Percentiles rank a stretch among this genome's conserved stretches.
Evolutionary conservation across 92 coral and sea anemone species (phyloP).

Genomic region (Heteractis magnifica): DNA sequence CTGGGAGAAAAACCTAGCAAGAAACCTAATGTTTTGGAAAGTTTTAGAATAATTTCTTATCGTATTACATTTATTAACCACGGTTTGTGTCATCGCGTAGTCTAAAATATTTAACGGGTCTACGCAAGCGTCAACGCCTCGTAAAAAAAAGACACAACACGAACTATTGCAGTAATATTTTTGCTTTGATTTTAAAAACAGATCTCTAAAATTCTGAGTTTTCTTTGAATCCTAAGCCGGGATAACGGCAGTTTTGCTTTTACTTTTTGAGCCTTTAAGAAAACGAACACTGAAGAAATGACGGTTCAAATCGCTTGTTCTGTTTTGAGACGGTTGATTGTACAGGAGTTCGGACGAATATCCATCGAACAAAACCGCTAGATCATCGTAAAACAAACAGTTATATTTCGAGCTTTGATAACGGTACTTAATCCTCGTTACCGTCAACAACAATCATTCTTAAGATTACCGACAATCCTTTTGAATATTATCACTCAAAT

Average conservation of each 20-base stretch:
- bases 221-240: too few species aligned
- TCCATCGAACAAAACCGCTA: not conserved
- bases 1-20: too few species aligned
- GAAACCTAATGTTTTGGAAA: too few species aligned
- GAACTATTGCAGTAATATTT: not conserved
- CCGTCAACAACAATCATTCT: not conserved
- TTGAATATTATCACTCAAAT: not conserved
- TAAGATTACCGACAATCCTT: conserved; percentile 4
- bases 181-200: not conserved
- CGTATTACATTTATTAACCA: not conserved
- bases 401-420: not conserved
- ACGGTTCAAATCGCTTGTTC: too few species aligned
- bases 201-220: too few species aligned
- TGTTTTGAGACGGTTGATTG: too few species aligned
- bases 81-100: not conserved
- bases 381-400: not conserved
- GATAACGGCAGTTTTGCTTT: too few species aligned
- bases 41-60: not conserved
- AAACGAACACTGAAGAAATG: too few species aligned
- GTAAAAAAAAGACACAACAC: not conserved
- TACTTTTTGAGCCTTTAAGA: too few species aligned
- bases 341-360: too few species aligned
- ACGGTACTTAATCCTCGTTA: not conserved
- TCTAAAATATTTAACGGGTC: not conserved
- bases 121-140: not conserved